These are phyloP conservation scores for Phalanger gymnotis DNA, from an alignment of 2,797 vertebrate species.

Conservation along the genomic window DNA sequence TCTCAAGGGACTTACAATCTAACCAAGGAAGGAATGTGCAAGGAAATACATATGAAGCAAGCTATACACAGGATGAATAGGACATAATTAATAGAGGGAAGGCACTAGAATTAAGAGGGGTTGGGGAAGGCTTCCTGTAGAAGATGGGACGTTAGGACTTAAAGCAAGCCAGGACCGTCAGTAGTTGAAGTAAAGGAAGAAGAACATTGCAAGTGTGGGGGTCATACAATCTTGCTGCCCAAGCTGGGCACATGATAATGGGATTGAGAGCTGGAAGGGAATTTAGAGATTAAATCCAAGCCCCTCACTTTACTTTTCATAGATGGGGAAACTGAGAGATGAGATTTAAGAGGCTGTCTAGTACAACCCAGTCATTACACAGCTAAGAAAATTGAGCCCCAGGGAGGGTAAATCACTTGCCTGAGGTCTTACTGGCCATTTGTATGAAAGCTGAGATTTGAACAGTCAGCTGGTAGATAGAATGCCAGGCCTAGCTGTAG, in stretches of 20 bases:
- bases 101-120: too few species aligned
- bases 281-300: not conserved
- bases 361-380: not conserved
- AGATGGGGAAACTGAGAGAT: not conserved
- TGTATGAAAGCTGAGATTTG: not conserved
- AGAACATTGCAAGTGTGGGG: not conserved
- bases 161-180: not conserved
- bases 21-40: not conserved
- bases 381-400: not conserved
- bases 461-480: not conserved
- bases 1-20: not conserved
- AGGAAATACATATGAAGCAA: not conserved
- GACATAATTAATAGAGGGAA: not conserved
- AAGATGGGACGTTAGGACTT: not conserved
- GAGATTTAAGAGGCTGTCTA: too few species aligned
- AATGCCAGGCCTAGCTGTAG: not conserved
- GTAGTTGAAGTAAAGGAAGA: not conserved
- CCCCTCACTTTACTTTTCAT: not conserved
- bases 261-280: not conserved
- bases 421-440: not conserved
- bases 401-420: not conserved
- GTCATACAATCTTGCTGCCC: not conserved
- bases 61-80: not conserved
- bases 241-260: not conserved
- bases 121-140: not conserved